Evolutionary conservation across 2,113 vertebrate species (phyloP).

Genomic region (Clarias batrachus): DNA sequence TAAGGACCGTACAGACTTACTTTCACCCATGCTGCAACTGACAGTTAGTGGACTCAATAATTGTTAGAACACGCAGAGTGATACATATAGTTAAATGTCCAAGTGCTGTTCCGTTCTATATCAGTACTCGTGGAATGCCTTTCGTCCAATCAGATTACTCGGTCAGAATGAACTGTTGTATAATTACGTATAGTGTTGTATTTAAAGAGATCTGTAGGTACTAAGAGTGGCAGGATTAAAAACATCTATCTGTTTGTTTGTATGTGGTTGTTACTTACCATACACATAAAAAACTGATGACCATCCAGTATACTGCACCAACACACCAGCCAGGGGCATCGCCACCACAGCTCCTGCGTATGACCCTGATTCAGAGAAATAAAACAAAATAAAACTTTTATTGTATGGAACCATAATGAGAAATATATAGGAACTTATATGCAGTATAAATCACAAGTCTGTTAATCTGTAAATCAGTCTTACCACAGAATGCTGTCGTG

Average conservation of each 20-base stretch:
- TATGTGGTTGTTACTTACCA: conserved; percentile 65
- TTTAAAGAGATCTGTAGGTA: neutral
- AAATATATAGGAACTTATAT: no score
- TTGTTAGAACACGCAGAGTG: no score
- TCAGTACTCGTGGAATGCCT: no score
- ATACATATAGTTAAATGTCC: no score
- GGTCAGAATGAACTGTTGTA: no score
- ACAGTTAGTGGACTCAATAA: no score
- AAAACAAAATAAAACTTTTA: conserved; percentile 18
- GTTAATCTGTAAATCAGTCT: conserved; percentile 23
- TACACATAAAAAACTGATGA: conserved; percentile 92
- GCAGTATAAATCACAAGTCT: neutral
- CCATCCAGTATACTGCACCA: conserved; percentile 91
- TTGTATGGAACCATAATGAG: no score
- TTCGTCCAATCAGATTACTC: no score
- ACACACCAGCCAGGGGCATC: conserved; percentile 90
- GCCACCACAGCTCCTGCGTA: conserved; percentile 91
- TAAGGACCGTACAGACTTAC: no score
- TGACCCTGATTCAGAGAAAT: conserved; percentile 72
- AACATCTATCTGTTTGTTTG: neutral
- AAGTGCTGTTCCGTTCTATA: no score
- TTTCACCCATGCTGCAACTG: no score
- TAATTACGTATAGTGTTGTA: neutral
- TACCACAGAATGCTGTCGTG: conserved; percentile 86
- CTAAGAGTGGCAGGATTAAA: neutral